These are phyloP conservation scores for Drosophila melanica DNA, from an alignment of 1,140 invertebrate species.

Conservation along the genomic window DNA sequence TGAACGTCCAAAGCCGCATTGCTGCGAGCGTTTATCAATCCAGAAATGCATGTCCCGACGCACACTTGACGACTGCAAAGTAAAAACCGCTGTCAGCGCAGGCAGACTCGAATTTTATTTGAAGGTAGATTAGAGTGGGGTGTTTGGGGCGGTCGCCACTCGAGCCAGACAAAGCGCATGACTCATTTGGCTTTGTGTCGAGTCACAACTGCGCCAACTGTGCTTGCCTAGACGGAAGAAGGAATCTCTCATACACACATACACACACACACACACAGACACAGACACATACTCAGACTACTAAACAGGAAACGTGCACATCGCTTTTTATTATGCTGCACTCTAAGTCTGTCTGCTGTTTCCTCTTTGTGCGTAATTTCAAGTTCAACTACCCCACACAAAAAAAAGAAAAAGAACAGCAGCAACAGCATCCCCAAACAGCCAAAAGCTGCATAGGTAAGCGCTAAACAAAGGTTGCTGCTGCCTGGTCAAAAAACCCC, in stretches of 20 bases:
- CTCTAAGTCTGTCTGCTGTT: conserved; percentile 62
- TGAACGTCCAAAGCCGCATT: conserved; percentile 87
- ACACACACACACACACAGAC: background rate
- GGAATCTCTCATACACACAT: conserved; percentile 12
- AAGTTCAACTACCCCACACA: conserved; percentile 56
- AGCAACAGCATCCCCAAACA: conserved; percentile 15
- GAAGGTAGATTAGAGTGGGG: conserved; percentile 37
- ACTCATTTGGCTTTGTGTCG: conserved; percentile 67
- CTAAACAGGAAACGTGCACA: conserved; percentile 74
- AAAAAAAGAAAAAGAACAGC: conserved; percentile 18
- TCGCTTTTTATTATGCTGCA: conserved; percentile 62
- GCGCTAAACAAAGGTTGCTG: conserved; percentile 63
- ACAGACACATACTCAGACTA: conserved; percentile 9
- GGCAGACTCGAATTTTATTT: conserved; percentile 59
- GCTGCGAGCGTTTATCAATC: conserved; percentile 89
- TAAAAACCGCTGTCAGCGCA: conserved; percentile 24
- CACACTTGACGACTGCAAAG: conserved; percentile 29
- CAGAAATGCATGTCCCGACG: conserved; percentile 87
- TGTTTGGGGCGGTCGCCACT: conserved; percentile 30
- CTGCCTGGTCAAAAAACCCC: conserved; percentile 66
- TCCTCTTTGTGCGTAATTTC: conserved; percentile 69
- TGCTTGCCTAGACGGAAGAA: conserved; percentile 55
- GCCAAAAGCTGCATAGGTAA: conserved; percentile 42
- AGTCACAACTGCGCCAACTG: conserved; percentile 36
- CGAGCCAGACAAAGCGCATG: conserved; percentile 69